Conservation (phyloP, 1,140 invertebrate species). For the Monochamus saltuarius region DNA sequence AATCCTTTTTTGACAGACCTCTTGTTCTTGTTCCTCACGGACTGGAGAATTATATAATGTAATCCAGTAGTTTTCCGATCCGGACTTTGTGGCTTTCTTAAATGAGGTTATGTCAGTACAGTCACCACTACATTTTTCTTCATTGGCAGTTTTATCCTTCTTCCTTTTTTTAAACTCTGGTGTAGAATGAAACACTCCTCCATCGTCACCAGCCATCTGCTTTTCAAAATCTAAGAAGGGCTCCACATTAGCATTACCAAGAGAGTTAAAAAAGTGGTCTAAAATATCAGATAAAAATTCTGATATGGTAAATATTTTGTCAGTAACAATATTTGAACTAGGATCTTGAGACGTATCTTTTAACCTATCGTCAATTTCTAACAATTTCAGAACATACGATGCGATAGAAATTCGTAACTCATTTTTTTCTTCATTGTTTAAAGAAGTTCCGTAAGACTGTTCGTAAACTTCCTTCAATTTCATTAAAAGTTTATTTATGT, state of each 20-base stretch:
- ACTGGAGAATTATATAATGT: constrained; percentile 27
- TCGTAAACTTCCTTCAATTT: constrained; percentile 37
- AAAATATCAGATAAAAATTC: constrained; percentile 47
- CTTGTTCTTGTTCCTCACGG: constrained; percentile 16
- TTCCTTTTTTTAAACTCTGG: constrained; percentile 19
- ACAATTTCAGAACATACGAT: constrained; percentile 30
- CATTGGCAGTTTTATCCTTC: neutral
- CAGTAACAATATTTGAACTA: constrained; percentile 29
- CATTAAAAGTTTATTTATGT: constrained; percentile 35
- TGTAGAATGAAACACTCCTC: constrained; percentile 28
- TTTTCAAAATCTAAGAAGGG: constrained; percentile 26
- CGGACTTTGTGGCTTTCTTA: constrained; percentile 32
- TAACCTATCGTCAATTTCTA: constrained; percentile 31
- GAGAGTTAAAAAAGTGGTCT: constrained; percentile 43
- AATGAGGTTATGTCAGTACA: constrained; percentile 37
- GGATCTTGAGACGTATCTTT: constrained; percentile 20
- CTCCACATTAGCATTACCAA: constrained; percentile 16
- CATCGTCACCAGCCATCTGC: constrained; percentile 17
- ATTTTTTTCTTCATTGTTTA: constrained; percentile 36
- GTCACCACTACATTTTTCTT: neutral
- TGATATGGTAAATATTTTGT: constrained; percentile 44
- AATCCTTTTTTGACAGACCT: constrained; percentile 11
- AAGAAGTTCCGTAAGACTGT: constrained; percentile 30
- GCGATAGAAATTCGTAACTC: constrained; percentile 38
- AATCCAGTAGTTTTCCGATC: constrained; percentile 46